Conservation (phyloP, 2,888 invertebrate species). For the Serripes groenlandicus region DNA sequence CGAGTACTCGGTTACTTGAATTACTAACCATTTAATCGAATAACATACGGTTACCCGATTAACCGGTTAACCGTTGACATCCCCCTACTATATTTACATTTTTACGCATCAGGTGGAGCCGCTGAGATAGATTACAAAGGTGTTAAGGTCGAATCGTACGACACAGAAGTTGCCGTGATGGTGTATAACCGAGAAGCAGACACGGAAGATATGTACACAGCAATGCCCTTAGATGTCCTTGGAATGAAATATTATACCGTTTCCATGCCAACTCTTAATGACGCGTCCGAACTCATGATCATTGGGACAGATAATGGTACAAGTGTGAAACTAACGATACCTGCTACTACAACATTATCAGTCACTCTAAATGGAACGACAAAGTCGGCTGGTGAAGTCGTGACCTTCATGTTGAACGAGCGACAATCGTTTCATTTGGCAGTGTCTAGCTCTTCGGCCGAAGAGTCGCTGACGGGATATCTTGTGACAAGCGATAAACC, state of each 20-base stretch:
- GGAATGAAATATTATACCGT: constrained; percentile 39
- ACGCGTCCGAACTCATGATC: constrained; percentile 49
- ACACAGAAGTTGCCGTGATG: constrained; percentile 43
- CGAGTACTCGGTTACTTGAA: too few species aligned
- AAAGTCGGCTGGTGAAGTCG: constrained; percentile 34
- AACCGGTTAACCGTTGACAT: too few species aligned
- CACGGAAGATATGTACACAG: constrained; percentile 45
- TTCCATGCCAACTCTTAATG: constrained; percentile 21
- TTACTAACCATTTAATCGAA: too few species aligned
- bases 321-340: constrained; percentile 36
- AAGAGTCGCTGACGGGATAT: constrained; percentile 42
- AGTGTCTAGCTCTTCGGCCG: not conserved
- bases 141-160: constrained; percentile 37
- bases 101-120: constrained; percentile 32
- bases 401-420: constrained; percentile 38
- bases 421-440: constrained; percentile 41
- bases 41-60: too few species aligned
- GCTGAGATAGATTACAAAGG: constrained; percentile 43
- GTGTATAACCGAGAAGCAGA: constrained; percentile 46
- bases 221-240: constrained; percentile 45
- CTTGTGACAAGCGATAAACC: constrained; percentile 33
- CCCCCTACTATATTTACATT: not conserved
- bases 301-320: constrained; percentile 44
- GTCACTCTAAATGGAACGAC: constrained; percentile 19
- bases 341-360: constrained; percentile 16